These are phyloP conservation scores for Silurus glanis DNA, from an alignment of 2,113 vertebrate species.

Conservation along the genomic window DNA sequence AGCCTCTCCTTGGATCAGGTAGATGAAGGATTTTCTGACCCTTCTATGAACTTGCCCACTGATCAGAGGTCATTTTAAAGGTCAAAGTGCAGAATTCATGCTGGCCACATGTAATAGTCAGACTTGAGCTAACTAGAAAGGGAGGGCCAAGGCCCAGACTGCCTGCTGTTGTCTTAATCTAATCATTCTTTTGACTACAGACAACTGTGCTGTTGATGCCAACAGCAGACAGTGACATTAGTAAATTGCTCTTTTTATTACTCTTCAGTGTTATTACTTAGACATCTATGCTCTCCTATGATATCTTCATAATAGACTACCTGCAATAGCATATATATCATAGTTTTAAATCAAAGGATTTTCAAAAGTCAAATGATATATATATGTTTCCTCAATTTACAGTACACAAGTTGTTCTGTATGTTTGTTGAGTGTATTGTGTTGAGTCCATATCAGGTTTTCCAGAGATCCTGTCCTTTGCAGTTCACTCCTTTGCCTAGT, in stretches of 20 bases:
- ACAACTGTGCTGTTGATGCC: slow-evolving; percentile 2
- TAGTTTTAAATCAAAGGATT: background rate
- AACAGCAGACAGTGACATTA: background rate
- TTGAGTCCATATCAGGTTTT: background rate
- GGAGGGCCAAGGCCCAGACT: slow-evolving; percentile 62
- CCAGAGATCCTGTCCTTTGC: background rate
- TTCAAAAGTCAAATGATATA: background rate
- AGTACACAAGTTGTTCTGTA: background rate
- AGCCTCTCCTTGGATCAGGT: slow-evolving; percentile 73
- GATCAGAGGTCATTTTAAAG: slow-evolving; percentile 80
- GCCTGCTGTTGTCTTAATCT: slow-evolving; percentile 61
- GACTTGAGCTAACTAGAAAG: slow-evolving; percentile 77
- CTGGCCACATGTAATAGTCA: slow-evolving; percentile 87
- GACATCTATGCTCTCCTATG: background rate
- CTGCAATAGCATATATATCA: background rate
- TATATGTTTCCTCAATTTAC: background rate
- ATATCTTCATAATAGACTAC: background rate
- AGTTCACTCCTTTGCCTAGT: background rate
- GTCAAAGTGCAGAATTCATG: slow-evolving; percentile 88
- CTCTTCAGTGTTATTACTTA: background rate
- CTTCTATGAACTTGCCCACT: slow-evolving; percentile 85
- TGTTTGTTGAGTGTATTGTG: no score
- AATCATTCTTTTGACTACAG: slow-evolving; percentile 37
- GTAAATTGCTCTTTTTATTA: background rate
- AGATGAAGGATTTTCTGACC: slow-evolving; percentile 83